A percentile compares a stretch with the other conserved stretches of the same genome.
These are phyloP conservation scores for Antitype chi DNA, from an alignment of 2,888 invertebrate species.

Conservation along the genomic window DNA sequence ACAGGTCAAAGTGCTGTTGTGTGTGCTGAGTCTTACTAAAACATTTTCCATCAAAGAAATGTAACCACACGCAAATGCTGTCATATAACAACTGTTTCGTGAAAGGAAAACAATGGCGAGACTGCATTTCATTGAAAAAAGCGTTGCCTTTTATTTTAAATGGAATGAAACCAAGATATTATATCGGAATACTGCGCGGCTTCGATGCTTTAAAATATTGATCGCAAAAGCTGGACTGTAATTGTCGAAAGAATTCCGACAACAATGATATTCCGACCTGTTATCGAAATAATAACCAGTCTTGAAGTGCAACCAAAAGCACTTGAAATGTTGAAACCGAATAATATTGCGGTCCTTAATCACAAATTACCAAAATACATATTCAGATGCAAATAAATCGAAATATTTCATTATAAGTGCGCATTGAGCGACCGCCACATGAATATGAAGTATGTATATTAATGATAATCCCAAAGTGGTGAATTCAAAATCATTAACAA, in stretches of 20 bases:
- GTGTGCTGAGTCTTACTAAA: neutral
- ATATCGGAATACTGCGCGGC: slow-evolving; percentile 15
- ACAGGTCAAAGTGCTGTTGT: too few species aligned
- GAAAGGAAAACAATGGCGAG: slow-evolving; percentile 35
- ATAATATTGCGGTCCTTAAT: slow-evolving; percentile 33
- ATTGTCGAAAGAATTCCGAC: slow-evolving; percentile 6
- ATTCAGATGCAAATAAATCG: slow-evolving; percentile 42
- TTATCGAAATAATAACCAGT: slow-evolving; percentile 20
- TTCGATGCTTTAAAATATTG: slow-evolving; percentile 20
- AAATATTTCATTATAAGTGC: slow-evolving; percentile 51
- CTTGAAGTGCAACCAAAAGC: slow-evolving; percentile 10
- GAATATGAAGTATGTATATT: slow-evolving; percentile 40
- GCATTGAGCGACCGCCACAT: slow-evolving; percentile 20
- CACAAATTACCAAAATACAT: slow-evolving; percentile 41
- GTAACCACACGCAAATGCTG: slow-evolving; percentile 29
- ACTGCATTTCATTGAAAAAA: slow-evolving; percentile 33
- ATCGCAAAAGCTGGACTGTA: neutral
- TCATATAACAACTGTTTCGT: slow-evolving; percentile 35
- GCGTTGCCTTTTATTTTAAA: slow-evolving; percentile 24
- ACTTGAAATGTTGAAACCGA: slow-evolving; percentile 35
- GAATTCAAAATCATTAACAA: slow-evolving; percentile 60
- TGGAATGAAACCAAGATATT: slow-evolving; percentile 34
- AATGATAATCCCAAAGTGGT: slow-evolving; percentile 47
- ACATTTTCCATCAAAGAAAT: slow-evolving; percentile 11
- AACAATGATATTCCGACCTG: neutral